Percentiles rank a stretch among this genome's conserved stretches.
phyloP scores from a whole-genome alignment of 2,888 invertebrate genomes.

The Crocallis elinguaria region DNA sequence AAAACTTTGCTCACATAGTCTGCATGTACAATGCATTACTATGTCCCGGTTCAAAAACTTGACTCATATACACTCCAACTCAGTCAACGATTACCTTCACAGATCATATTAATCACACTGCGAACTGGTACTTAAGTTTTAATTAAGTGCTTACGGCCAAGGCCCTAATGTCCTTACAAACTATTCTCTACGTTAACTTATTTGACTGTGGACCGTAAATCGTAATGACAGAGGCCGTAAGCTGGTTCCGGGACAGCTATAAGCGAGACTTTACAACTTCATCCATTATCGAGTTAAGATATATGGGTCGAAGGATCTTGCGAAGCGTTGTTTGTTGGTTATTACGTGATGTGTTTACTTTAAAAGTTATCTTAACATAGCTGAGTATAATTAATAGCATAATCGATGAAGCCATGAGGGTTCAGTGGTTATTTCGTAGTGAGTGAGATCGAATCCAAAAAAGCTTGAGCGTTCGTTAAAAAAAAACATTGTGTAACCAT shows the following conservation, averaged over 20 bases:
- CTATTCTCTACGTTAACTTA: conserved; percentile 22
- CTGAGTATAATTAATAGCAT: neutral
- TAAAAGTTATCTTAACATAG: neutral
- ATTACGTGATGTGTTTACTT: neutral
- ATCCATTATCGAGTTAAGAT: conserved; percentile 34
- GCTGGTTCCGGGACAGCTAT: conserved; percentile 25
- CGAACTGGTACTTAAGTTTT: neutral
- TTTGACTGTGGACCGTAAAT: conserved; percentile 32
- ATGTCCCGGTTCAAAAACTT: too few species aligned
- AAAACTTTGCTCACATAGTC: too few species aligned
- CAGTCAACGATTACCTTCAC: too few species aligned
- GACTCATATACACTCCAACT: too few species aligned
- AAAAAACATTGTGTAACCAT: too few species aligned
- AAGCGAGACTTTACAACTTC: conserved; percentile 34
- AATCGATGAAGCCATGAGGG: too few species aligned
- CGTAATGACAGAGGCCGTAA: conserved; percentile 31
- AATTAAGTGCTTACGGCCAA: conserved; percentile 5
- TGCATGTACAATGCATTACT: too few species aligned
- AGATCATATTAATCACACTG: neutral
- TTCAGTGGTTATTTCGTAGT: too few species aligned
- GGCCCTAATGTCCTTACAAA: conserved; percentile 15
- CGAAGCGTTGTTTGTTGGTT: neutral
- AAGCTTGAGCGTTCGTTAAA: too few species aligned
- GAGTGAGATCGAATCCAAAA: too few species aligned
- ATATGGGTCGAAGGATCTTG: conserved; percentile 10